These are phyloP conservation scores for Papilio elwesi DNA, from an alignment of 2,888 invertebrate genomes.

Conservation along the genomic window DNA sequence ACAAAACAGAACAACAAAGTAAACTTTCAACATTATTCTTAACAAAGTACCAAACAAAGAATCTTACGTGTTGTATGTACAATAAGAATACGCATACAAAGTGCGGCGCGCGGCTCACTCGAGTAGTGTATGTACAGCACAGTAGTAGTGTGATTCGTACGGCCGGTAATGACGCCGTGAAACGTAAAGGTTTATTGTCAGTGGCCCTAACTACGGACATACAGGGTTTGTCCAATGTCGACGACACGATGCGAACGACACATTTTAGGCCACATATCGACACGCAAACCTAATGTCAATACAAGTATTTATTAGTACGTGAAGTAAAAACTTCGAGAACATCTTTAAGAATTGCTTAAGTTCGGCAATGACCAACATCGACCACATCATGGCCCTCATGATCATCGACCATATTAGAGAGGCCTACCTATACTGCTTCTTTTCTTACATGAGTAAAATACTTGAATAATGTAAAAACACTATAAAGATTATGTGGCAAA, in stretches of 20 bases:
- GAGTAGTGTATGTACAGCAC: background rate
- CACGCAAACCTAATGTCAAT: background rate
- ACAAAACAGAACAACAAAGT: background rate
- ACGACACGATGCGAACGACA: slow-evolving; percentile 10
- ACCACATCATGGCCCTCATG: too few species aligned
- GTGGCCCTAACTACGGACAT: slow-evolving; percentile 30
- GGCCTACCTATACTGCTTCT: too few species aligned
- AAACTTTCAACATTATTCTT: background rate
- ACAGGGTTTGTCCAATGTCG: slow-evolving; percentile 10
- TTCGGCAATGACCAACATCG: too few species aligned
- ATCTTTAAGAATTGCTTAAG: too few species aligned
- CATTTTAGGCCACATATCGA: background rate
- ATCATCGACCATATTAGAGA: too few species aligned
- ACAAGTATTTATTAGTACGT: background rate
- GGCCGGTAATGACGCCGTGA: slow-evolving; percentile 37
- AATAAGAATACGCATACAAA: slow-evolving; percentile 27
- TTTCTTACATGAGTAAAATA: too few species aligned
- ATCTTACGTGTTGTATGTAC: slow-evolving; percentile 30
- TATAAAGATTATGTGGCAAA: too few species aligned
- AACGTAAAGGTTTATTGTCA: slow-evolving; percentile 39
- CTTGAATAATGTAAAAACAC: too few species aligned
- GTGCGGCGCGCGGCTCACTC: slow-evolving; percentile 25
- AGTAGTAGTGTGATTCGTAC: slow-evolving; percentile 17
- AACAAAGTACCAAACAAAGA: slow-evolving; percentile 30
- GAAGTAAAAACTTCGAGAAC: too few species aligned